phyloP scores from a whole-genome alignment of 1,140 invertebrate genomes.

The Sarcophaga peregrina region DNA sequence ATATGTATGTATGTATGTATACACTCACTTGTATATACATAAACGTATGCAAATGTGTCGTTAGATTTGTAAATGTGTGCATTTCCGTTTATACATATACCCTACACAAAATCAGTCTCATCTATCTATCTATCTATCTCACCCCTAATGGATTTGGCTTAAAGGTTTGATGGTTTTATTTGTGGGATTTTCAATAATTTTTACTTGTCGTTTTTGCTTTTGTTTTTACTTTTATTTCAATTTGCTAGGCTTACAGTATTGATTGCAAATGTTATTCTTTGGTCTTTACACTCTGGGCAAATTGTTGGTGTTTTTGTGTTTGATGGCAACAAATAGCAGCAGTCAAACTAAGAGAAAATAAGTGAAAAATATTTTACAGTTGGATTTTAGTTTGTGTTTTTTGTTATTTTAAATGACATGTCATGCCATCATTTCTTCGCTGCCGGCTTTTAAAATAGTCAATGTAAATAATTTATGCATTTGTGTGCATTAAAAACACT shows the following conservation, averaged over 20 bases:
- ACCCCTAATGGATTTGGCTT: background rate
- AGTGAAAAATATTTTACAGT: no score
- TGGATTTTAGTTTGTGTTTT: no score
- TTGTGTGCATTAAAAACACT: background rate
- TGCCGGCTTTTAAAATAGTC: background rate
- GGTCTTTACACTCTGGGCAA: no score
- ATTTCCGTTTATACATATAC: background rate
- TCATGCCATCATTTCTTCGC: no score
- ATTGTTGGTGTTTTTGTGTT: background rate
- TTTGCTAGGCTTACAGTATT: background rate
- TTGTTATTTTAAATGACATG: background rate
- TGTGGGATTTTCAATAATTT: no score
- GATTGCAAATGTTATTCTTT: no score
- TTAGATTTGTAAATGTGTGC: background rate
- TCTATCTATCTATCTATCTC: background rate
- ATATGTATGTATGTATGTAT: no score
- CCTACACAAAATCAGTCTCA: no score
- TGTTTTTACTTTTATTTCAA: background rate
- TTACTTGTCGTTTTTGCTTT: background rate
- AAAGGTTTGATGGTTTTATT: background rate
- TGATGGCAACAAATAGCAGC: background rate
- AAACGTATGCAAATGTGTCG: background rate
- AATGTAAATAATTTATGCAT: background rate
- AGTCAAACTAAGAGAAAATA: no score
- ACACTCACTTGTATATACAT: background rate